Base-by-base conservation (phyloP, 2,113 vertebrate species). In the Apteryx owenii region DNA sequence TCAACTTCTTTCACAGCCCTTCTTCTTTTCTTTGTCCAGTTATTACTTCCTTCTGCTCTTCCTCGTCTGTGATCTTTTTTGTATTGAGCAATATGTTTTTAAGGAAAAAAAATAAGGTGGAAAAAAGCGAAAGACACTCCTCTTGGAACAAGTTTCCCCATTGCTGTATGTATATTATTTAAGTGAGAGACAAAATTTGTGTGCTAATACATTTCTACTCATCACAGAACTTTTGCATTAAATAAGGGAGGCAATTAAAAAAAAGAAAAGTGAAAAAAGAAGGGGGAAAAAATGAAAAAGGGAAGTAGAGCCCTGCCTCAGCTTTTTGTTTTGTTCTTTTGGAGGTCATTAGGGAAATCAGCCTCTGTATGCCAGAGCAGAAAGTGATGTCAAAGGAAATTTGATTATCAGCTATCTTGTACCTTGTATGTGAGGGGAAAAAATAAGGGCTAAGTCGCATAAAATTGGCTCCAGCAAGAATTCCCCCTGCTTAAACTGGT, bases 151-250 rank as follows among this genome's bases (percentile, higher is more conserved):
- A 54, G 3, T 81, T 93, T 76, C 5, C 6, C 3, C 4, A 8
- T 44, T 44, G 19, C 51, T 81, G 6, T 73, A 4, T 69, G 54
- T 71, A 38, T 81, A 19, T 46, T 72, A 46, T 68, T 54, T 68
- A 46, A 86, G 33, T 0, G 22, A 50, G 16, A 89, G 53, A 31
- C 23, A 29, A 56, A 71, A 51, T 26, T 38, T 56, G 7, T 29
- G 14, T 50, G 26, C 22, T 76, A 7, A 12, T 54, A 8, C 15
- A 28, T 72, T 31, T 48, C 2, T 48, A 12, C 8, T 8, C 13
- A 6, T 54, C 44, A 9, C 10, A 66, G 1, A 10, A 7, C 26
- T 51, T 23, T 3, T 1, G 2, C 12, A 5, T 16, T 85, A 29
- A 50, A 21, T 29, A 50, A 38, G 81, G 15, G 29, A 65, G 3